Base-by-base conservation (phyloP, 2,888 invertebrate genomes). In the Hypomecis atomaria region DNA sequence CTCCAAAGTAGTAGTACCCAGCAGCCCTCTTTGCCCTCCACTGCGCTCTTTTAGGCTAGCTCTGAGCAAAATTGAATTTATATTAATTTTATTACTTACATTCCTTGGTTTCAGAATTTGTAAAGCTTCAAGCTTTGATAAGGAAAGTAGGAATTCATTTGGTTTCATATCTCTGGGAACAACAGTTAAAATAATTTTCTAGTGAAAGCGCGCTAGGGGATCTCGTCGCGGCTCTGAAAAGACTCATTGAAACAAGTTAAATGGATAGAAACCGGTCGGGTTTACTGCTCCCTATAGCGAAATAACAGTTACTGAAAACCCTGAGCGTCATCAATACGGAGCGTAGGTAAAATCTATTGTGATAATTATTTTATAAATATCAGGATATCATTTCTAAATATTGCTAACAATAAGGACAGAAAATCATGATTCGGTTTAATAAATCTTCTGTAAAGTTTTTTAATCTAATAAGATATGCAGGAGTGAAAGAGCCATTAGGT, bases 81-180 rank as follows among this genome's bases (percentile, higher is more conserved):
- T 59, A 59, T 59, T 59, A 50, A 64, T 64, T 64, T 52, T 45
- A 64, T 52, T 45, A 64, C 64, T 64, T 55, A 55, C 50, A 59
- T 59, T 56, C 56, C 64, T 64, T 64, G 64, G 54, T 64, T 56
- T 23, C 43, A 55, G 13, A 49, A 61, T 34, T 54, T 58, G 52
- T 56, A 33, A 60, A 65, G 53, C 57, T 63, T 64, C 13, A 56
- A 64, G 55, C 59, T 59, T 55, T 64, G 59, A 59, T 59, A 59
- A 50, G 59, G 55, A 50, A 64, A 59, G 50, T 45, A 45, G 45
- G 9, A 64, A 64, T 59, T 64, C 59, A 56, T 64, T 56, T 36
- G 44, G 63, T 59, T 40, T 50, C 50, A 59, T 56, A 64, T 64
- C 59, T 64, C 50, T 47, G 55, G 34, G 34, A 59, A 55, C 55